phyloP scores from a whole-genome alignment of 2,888 invertebrate genomes.

The Teleogryllus oceanicus region DNA sequence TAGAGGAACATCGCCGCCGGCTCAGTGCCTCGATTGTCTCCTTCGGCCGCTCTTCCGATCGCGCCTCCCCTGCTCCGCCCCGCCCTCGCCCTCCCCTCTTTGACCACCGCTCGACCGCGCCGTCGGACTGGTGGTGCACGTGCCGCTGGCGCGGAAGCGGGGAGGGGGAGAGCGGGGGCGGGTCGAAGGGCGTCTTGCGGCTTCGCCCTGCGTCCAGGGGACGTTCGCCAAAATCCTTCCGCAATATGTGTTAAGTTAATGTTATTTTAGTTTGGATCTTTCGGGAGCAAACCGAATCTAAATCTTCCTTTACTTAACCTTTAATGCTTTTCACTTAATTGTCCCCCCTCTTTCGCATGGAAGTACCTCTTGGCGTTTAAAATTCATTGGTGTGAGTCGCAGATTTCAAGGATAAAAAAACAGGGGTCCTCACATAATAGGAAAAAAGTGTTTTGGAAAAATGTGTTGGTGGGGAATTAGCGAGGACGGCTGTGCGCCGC shows the following conservation, averaged over 20 bases:
- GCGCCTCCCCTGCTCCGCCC: neutral
- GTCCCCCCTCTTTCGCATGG: neutral
- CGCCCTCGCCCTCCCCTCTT: neutral
- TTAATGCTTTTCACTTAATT: conserved; percentile 18
- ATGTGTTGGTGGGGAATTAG: neutral
- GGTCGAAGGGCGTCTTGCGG: too few species aligned
- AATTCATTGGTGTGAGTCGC: neutral
- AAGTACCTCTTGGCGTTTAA: conserved; percentile 8
- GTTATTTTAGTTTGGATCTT: conserved; percentile 18
- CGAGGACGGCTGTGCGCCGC: neutral
- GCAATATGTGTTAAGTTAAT: neutral
- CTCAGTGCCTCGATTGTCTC: conserved; percentile 9
- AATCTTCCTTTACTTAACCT: conserved; percentile 18
- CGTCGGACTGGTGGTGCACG: too few species aligned
- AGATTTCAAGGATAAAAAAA: neutral
- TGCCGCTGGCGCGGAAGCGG: too few species aligned
- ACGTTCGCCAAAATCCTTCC: conserved; percentile 3
- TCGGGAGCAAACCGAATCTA: neutral
- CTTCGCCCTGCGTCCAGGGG: neutral
- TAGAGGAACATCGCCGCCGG: conserved; percentile 10
- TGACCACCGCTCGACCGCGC: neutral
- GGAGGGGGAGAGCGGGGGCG: too few species aligned
- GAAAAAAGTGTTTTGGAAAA: conserved; percentile 4
- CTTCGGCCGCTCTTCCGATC: conserved; percentile 9
- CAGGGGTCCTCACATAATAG: neutral